A percentile compares a stretch with the other conserved stretches of the same genome.
These are phyloP conservation scores for Drosophila navojoa DNA, from an alignment of 1,140 invertebrate genomes.

Conservation along the genomic window DNA sequence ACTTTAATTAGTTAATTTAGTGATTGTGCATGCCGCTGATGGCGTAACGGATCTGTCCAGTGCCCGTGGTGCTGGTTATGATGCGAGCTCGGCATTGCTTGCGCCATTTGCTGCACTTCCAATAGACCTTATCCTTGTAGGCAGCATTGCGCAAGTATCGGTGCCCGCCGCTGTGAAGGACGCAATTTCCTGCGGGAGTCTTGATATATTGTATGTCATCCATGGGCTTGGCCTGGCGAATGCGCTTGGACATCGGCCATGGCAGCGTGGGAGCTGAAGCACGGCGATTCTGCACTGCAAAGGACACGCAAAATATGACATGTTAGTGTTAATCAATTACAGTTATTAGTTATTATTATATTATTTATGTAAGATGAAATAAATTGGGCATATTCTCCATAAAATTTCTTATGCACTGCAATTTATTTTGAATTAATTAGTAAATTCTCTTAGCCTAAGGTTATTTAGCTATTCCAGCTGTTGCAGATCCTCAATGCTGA, in stretches of 20 bases:
- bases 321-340: slow-evolving; percentile 11
- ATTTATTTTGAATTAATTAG: slow-evolving; percentile 16
- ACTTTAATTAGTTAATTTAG: not conserved
- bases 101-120: slow-evolving; percentile 83
- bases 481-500: slow-evolving; percentile 67
- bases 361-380: not conserved
- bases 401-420: slow-evolving; percentile 9
- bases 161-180: slow-evolving; percentile 71
- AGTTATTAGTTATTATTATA: no score
- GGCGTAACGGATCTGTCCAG: slow-evolving; percentile 51
- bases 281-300: slow-evolving; percentile 43
- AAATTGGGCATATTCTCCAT: not conserved
- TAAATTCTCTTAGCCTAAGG: slow-evolving; percentile 26
- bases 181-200: slow-evolving; percentile 70
- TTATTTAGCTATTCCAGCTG: slow-evolving; percentile 50
- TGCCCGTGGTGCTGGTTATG: slow-evolving; percentile 62
- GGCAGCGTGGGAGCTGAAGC: not conserved
- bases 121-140: slow-evolving; percentile 81
- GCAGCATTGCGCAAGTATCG: slow-evolving; percentile 77
- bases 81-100: slow-evolving; percentile 72
- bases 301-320: not conserved
- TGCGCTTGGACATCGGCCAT: slow-evolving; percentile 49
- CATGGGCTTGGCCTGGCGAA: slow-evolving; percentile 51
- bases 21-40: slow-evolving; percentile 78
- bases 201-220: slow-evolving; percentile 60